A percentile compares a stretch with the other conserved stretches of the same genome.
phyloP scores from a whole-genome alignment of 2,888 invertebrate species.

The Plebejus melissa region DNA sequence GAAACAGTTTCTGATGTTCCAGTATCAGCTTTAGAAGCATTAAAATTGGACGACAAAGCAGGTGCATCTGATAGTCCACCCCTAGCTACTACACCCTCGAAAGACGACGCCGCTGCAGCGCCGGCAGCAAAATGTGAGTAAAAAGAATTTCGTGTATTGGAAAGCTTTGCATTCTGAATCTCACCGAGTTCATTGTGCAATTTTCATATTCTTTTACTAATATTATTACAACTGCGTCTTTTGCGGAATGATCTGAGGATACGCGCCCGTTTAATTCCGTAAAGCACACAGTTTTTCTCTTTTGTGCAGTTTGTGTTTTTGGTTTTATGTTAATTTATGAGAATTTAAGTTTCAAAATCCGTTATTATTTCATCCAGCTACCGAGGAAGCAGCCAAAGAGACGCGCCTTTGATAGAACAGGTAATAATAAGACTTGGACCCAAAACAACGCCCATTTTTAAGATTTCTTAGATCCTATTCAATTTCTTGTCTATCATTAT shows the following conservation, averaged over 20 bases:
- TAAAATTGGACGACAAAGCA: conserved; percentile 34
- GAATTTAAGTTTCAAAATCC: conserved; percentile 74
- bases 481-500: conserved; percentile 31
- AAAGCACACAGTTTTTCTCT: conserved; percentile 48
- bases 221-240: conserved; percentile 59
- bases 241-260: conserved; percentile 44
- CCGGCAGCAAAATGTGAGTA: conserved; percentile 72
- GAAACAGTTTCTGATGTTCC: conserved; percentile 36
- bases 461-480: conserved; percentile 33
- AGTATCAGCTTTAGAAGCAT: conserved; percentile 35
- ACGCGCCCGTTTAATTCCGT: conserved; percentile 29
- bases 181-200: conserved; percentile 74
- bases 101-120: conserved; percentile 54
- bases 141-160: conserved; percentile 43
- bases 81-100: conserved; percentile 64
- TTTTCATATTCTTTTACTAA: conserved; percentile 69
- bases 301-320: conserved; percentile 77
- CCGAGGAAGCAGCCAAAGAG: conserved; percentile 79
- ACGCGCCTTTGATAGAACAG: conserved; percentile 80
- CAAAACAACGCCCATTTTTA: conserved; percentile 52
- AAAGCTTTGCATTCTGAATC: conserved; percentile 68
- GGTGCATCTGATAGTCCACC: conserved; percentile 62
- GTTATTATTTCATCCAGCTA: conserved; percentile 80
- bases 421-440: conserved; percentile 73
- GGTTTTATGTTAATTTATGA: conserved; percentile 71